Percentiles rank a stretch among this genome's conserved stretches.
Conservation (phyloP, 2,888 invertebrate genomes). For the Acrobasis suavella region DNA sequence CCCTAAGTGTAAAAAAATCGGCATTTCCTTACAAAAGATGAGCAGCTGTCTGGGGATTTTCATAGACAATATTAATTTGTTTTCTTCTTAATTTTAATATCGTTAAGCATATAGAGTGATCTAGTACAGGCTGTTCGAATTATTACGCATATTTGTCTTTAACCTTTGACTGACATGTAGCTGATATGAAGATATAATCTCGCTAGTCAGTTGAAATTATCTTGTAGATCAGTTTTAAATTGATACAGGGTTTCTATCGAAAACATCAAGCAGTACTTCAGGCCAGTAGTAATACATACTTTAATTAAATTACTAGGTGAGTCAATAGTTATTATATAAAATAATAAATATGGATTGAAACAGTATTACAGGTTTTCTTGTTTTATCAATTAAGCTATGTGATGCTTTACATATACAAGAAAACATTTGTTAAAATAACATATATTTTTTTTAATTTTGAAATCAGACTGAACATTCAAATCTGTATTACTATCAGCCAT, state of each 20-base stretch:
- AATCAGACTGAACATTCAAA: background rate
- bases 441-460: background rate
- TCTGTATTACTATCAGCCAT: constrained; percentile 11
- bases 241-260: constrained; percentile 66
- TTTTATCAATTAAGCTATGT: background rate
- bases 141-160: too few species aligned
- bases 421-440: background rate
- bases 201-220: constrained; percentile 10
- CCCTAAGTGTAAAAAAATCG: too few species aligned
- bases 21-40: too few species aligned
- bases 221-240: constrained; percentile 44
- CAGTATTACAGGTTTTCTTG: constrained; percentile 6
- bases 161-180: too few species aligned
- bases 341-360: background rate
- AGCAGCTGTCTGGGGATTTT: too few species aligned
- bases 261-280: constrained; percentile 62
- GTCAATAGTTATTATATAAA: background rate
- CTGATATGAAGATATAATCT: background rate
- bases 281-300: constrained; percentile 31
- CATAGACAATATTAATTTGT: too few species aligned
- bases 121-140: too few species aligned
- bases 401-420: background rate
- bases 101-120: too few species aligned
- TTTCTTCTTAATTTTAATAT: too few species aligned
- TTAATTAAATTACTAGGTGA: constrained; percentile 7